Base-by-base conservation (phyloP, 2,888 invertebrate genomes). In the Ryuthela nishihirai region DNA sequence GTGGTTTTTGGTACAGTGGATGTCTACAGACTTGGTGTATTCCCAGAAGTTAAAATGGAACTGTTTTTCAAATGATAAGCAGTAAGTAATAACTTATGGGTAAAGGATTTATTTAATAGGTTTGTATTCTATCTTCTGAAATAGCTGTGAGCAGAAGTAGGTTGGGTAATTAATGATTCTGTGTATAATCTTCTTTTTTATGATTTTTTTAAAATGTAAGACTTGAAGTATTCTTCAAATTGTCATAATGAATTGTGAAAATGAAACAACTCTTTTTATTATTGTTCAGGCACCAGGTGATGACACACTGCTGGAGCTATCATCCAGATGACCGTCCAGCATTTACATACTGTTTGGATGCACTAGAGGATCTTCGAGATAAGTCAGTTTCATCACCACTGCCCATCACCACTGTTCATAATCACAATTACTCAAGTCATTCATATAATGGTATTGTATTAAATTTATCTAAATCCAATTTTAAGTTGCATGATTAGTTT, bases 251-350 rank as follows among this genome's bases (percentile, higher is more conserved):
- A 40, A 17, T n/a, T 46, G 0, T 10, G 17, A 20, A 5, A 32
- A 4, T 23, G 32, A 49, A 21, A 10, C 35, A 38, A 7, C 38
- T 38, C 47, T 45, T 36, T 25, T 32, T 20, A 35, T 20, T n/a
- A n/a, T n/a, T n/a, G 40, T 50, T 21, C 70, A 92, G 92, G 60
- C 89, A 90, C 74, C 81, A 85, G 67, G 75, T 95, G 49, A 90
- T 97, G 82, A 77, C 86, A 62, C 82, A 83, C 69, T 95, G 95
- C 73, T 97, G 95, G 95, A 85, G 83, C 69, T 87, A 84, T 70
- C 81, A 82, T 40, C 83, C 89, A 0, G 88, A 88, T 62, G 82
- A 84, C 64, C 81, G 97, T 54, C 95, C 95, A 1, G 87, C 87
- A 43, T 97, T 97, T 74, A 84, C 85, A 64, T 82, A 83, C 67